These are phyloP conservation scores for Acanthopleura granulata DNA, from an alignment of 2,888 invertebrate genomes.

Conservation along the genomic window DNA sequence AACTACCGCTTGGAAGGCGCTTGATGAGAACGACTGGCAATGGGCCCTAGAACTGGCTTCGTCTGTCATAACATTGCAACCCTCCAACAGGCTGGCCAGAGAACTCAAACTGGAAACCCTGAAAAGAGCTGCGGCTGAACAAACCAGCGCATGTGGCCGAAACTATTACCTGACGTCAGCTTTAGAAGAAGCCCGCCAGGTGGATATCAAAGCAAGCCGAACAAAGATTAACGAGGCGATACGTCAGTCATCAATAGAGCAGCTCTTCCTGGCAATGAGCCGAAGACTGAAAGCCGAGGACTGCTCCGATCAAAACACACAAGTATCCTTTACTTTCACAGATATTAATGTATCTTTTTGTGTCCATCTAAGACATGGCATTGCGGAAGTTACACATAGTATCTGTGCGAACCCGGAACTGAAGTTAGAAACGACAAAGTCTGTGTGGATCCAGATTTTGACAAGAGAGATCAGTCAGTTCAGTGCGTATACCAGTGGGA, in stretches of 20 bases:
- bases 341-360: constrained; percentile 37
- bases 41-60: constrained; percentile 56
- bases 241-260: constrained; percentile 24
- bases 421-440: constrained; percentile 36
- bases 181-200: constrained; percentile 43
- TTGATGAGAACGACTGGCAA: constrained; percentile 44
- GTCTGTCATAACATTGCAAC: constrained; percentile 34
- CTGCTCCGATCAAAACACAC: constrained; percentile 27
- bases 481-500: constrained; percentile 38
- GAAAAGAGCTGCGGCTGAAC: constrained; percentile 39
- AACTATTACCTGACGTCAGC: constrained; percentile 57
- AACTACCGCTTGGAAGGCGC: constrained; percentile 38
- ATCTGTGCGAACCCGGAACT: constrained; percentile 29
- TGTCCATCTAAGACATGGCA: constrained; percentile 45
- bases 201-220: constrained; percentile 24
- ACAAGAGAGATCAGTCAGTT: constrained; percentile 30
- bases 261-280: constrained; percentile 38
- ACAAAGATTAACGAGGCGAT: constrained; percentile 25
- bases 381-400: constrained; percentile 35
- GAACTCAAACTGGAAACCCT: constrained; percentile 44
- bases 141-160: constrained; percentile 50
- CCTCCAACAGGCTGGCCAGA: constrained; percentile 36
- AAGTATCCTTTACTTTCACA: constrained; percentile 34
- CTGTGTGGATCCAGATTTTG: constrained; percentile 43
- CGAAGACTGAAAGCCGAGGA: constrained; percentile 41